Conservation (phyloP, 2,797 vertebrate species). For the Sebastes iracundus region DNA sequence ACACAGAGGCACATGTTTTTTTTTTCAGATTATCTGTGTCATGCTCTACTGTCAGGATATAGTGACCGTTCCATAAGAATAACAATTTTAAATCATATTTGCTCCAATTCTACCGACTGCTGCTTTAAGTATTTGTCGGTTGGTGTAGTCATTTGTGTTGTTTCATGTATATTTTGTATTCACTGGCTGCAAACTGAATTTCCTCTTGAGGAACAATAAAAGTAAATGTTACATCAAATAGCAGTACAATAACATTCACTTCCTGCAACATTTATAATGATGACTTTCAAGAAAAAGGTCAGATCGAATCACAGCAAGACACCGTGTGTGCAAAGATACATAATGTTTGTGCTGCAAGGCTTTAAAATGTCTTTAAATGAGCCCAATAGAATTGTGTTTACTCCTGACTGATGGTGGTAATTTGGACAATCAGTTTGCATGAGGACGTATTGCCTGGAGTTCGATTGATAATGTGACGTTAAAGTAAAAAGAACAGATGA, state of each 20-base stretch:
- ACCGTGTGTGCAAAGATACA: background rate
- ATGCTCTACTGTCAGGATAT: too few relatives aligned
- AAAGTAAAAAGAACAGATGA: background rate
- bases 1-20: too few relatives aligned
- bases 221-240: background rate
- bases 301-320: background rate
- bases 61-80: too few relatives aligned
- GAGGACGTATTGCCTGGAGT: background rate
- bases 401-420: background rate
- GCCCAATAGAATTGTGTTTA: slow-evolving; percentile 3
- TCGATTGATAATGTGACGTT: background rate
- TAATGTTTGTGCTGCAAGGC: background rate
- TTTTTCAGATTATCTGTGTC: too few relatives aligned
- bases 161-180: background rate
- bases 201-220: background rate
- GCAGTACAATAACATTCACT: background rate
- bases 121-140: background rate
- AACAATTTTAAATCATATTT: too few relatives aligned
- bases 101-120: too few relatives aligned
- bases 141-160: background rate
- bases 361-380: background rate
- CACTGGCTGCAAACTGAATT: background rate
- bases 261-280: background rate
- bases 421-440: slow-evolving; percentile 3
- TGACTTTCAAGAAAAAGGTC: slow-evolving; percentile 19